Base-by-base conservation (phyloP, 2,797 vertebrate genomes). In the Protosalanx chinensis region DNA sequence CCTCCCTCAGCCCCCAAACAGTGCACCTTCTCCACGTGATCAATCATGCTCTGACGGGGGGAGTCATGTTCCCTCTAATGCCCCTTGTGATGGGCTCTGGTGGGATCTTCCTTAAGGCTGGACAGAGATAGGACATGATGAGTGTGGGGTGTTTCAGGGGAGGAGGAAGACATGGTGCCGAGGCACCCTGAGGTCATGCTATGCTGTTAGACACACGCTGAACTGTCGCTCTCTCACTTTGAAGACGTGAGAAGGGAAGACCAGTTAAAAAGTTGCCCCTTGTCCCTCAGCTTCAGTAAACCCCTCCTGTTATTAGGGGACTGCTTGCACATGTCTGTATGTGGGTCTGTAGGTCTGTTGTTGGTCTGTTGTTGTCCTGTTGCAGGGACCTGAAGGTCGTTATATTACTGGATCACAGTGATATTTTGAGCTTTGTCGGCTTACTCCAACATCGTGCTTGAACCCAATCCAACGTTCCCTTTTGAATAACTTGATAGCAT, bases 401-500 rank as follows among this genome's bases (percentile, higher is more conserved):
- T 60, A 2, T 27, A 41, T 35, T 58, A 65, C 56, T 64, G 68
- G 74, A 71, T 81, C 73, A 84, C 23, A 57, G 23, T 74, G 46
- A 81, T 71, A 73, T 75, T 79, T 59, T 75, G 59, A 71, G 60
- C 20, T 75, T 70, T 74, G 66, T 51, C 70, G 74, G 75, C 67
- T 23, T 41, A 66, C 72, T 64, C 59, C 61, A 64, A 41, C 72
- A 74, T 67, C 76, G 75, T 76, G 72, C 78, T 83, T 86, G 80
- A 84, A 80, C n/a, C 2, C 8, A 35, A 68, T 82, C 79, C 80
- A 87, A 27, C 75, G 73, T 82, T 85, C 79, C 74, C 72, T 30
- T n/a, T 70, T 59, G 69, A 73, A 73, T 74, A 53, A 72, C 76
- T 67, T 84, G 10, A 60, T 60, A 1, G 18, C 2, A 29, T n/a